phyloP scores from a whole-genome alignment of 2,113 vertebrate genomes.

The Ovibos moschatus region DNA sequence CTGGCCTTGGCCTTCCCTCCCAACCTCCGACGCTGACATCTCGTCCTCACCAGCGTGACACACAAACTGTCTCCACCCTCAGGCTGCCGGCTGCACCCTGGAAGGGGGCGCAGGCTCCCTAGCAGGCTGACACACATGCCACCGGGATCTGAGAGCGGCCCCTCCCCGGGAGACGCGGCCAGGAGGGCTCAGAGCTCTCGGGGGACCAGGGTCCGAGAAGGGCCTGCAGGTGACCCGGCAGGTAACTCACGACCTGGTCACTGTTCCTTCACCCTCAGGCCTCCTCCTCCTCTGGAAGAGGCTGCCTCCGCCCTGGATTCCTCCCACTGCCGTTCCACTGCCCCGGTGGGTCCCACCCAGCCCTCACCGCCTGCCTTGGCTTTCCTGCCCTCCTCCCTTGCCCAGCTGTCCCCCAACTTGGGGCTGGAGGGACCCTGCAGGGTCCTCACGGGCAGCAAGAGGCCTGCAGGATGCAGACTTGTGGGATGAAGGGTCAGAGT shows the following conservation, averaged over 20 bases:
- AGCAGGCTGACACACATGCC: not conserved
- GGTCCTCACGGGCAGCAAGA: not conserved
- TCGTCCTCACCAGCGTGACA: too few species aligned
- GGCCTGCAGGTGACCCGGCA: too few species aligned
- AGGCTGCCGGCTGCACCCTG: not conserved
- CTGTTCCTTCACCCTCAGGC: not conserved
- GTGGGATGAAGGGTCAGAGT: not conserved
- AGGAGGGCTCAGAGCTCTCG: too few species aligned
- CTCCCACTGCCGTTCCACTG: not conserved
- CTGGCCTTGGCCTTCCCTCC: not conserved
- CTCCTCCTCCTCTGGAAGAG: not conserved
- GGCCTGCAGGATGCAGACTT: too few species aligned
- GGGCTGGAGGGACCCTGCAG: not conserved
- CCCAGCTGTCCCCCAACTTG: not conserved
- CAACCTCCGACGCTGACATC: rapidly evolving
- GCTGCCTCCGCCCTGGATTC: not conserved
- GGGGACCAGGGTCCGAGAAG: not conserved
- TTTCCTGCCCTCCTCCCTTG: not conserved
- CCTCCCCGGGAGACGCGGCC: rapidly evolving
- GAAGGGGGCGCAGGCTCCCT: not conserved
- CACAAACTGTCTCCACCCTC: rapidly evolving
- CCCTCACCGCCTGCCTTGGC: not conserved
- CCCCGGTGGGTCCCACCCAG: rapidly evolving
- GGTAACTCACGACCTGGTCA: rapidly evolving
- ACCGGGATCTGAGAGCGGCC: not conserved